A percentile compares a stretch with the other conserved stretches of the same genome.
Evolutionary conservation across 37 sponge, comb jelly and placozoan species (phyloP).

Genomic region (Halichondria panicea): DNA sequence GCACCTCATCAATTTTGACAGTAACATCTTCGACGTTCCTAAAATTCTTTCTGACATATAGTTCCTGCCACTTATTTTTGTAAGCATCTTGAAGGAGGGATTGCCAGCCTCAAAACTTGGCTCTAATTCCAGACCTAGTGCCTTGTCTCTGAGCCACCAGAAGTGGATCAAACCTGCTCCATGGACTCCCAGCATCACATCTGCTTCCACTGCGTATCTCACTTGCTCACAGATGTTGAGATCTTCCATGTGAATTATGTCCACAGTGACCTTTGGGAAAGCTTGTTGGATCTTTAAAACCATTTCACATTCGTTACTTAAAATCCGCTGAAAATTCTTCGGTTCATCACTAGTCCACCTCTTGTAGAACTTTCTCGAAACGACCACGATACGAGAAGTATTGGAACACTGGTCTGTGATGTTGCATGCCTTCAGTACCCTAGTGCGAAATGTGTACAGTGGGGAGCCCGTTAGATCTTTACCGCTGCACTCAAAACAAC

Average conservation of each 20-base stretch:
- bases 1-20: too few relatives aligned
- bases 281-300: slow-evolving; percentile 1
- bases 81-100: slow-evolving; percentile 62
- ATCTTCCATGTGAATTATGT: slow-evolving; percentile 35
- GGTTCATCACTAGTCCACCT: slow-evolving; percentile 24
- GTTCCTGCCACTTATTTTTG: slow-evolving; percentile 43
- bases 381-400: slow-evolving; percentile 36
- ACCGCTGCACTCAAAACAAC: slow-evolving; percentile 44
- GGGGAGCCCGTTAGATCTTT: slow-evolving; percentile 16
- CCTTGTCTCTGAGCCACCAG: slow-evolving; percentile 66
- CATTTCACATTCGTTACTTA: slow-evolving; percentile 45
- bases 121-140: slow-evolving; percentile 52
- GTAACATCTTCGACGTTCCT: too few relatives aligned
- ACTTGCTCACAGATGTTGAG: slow-evolving; percentile 61
- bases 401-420: slow-evolving; percentile 6
- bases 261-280: slow-evolving; percentile 22
- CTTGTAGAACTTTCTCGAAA: slow-evolving; percentile 48
- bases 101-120: slow-evolving; percentile 30
- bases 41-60: too few relatives aligned
- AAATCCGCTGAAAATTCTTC: slow-evolving; percentile 28
- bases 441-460: slow-evolving; percentile 30
- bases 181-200: slow-evolving; percentile 66
- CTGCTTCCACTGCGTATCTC: slow-evolving; percentile 35
- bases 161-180: slow-evolving; percentile 71
- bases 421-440: slow-evolving; percentile 41